These are phyloP conservation scores for Heterochromis multidens DNA, from an alignment of 2,113 vertebrate species.

Conservation along the genomic window DNA sequence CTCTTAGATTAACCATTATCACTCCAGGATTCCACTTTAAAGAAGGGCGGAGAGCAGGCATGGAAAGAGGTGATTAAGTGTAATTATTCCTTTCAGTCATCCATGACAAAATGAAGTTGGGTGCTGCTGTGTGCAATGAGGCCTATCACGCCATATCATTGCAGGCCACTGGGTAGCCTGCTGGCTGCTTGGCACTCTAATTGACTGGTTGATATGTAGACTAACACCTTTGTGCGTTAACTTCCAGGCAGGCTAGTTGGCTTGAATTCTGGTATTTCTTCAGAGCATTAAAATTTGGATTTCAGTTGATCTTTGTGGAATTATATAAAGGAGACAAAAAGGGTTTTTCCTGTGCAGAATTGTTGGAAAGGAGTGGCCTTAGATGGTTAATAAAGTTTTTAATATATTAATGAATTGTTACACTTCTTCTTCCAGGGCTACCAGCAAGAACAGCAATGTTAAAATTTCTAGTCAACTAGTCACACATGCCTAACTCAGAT, in stretches of 20 bases:
- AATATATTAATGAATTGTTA: background rate
- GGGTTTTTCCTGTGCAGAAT: background rate
- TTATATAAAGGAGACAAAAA: background rate
- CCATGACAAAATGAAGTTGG: slow-evolving; percentile 15
- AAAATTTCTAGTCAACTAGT: background rate
- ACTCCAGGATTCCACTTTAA: background rate
- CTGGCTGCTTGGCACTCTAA: background rate
- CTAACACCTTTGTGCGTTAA: background rate
- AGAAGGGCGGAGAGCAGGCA: background rate
- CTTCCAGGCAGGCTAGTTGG: background rate
- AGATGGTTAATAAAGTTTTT: background rate
- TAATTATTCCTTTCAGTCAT: slow-evolving; percentile 48
- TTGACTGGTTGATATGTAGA: background rate
- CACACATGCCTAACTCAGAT: background rate
- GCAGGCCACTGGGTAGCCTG: background rate
- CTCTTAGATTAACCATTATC: background rate
- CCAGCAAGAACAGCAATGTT: too few relatives aligned
- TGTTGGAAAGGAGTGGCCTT: background rate
- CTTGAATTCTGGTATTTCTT: background rate
- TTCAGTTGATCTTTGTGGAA: background rate
- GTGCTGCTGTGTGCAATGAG: slow-evolving; percentile 6
- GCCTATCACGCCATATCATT: background rate
- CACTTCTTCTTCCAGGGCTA: background rate
- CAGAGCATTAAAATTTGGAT: background rate
- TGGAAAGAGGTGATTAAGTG: background rate